These are phyloP conservation scores for Sycophila texana DNA, from an alignment of 2,888 invertebrate genomes.

Conservation along the genomic window DNA sequence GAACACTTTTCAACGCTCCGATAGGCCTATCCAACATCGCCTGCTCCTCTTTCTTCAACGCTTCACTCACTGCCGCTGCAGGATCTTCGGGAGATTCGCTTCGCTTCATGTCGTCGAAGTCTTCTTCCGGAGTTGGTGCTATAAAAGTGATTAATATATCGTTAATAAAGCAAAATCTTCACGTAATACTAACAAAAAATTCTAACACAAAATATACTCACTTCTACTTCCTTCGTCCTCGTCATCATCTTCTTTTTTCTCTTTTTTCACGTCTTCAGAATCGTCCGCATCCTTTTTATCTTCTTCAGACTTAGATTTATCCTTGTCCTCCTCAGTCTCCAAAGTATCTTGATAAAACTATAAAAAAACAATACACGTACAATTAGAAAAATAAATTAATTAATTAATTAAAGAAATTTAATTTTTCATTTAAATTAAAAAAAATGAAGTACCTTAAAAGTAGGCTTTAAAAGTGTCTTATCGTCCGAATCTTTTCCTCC, in stretches of 20 bases:
- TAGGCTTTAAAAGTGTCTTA: slow-evolving; percentile 75
- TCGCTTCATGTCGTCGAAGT: slow-evolving; percentile 65
- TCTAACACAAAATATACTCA: slow-evolving; percentile 56
- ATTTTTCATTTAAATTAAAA: slow-evolving; percentile 10
- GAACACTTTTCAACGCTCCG: slow-evolving; percentile 85
- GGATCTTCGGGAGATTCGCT: slow-evolving; percentile 67
- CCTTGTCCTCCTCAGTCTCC: slow-evolving; percentile 82
- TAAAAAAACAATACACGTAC: slow-evolving; percentile 57
- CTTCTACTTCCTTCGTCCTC: slow-evolving; percentile 66
- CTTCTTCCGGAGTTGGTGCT: slow-evolving; percentile 71
- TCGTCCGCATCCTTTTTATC: slow-evolving; percentile 67
- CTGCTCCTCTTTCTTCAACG: slow-evolving; percentile 59
- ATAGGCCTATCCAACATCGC: slow-evolving; percentile 64
- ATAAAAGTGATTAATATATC: neutral
- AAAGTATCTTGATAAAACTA: slow-evolving; percentile 95
- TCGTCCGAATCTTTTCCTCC: slow-evolving; percentile 66
- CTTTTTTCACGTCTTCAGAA: slow-evolving; percentile 51
- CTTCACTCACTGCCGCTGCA: slow-evolving; percentile 59
- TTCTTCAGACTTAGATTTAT: slow-evolving; percentile 74
- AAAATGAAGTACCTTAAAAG: slow-evolving; percentile 73
- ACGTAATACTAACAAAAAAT: neutral
- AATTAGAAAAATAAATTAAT: neutral
- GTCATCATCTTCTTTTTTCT: slow-evolving; percentile 59
- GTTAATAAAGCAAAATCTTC: neutral
- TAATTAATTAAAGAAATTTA: slow-evolving; percentile 16